These are phyloP conservation scores for Lordiphosa stackelbergi DNA, from an alignment of 1,140 invertebrate genomes.

Conservation along the genomic window DNA sequence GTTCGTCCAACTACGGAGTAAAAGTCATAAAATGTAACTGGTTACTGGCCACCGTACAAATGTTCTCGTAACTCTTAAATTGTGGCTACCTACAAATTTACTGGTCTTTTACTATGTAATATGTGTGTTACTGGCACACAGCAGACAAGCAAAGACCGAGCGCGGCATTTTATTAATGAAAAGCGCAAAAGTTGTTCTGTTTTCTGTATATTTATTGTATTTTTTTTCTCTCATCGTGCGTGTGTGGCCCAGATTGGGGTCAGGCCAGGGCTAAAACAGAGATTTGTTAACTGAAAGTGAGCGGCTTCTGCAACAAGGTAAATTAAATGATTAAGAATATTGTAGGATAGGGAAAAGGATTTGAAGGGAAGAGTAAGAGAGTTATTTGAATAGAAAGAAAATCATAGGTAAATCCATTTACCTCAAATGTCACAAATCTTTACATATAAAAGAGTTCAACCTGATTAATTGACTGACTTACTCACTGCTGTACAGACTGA, in stretches of 20 bases:
- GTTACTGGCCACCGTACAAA: constrained; percentile 56
- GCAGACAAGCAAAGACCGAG: constrained; percentile 20
- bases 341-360: background rate
- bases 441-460: no score
- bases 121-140: constrained; percentile 65
- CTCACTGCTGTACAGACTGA: no score
- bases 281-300: constrained; percentile 50
- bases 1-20: constrained; percentile 49
- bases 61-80: constrained; percentile 55
- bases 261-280: constrained; percentile 15
- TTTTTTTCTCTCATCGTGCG: constrained; percentile 15
- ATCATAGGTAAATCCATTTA: no score
- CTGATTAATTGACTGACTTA: no score
- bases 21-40: constrained; percentile 71
- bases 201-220: constrained; percentile 12
- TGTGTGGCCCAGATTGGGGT: constrained; percentile 58
- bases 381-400: no score
- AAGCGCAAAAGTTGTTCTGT: constrained; percentile 66
- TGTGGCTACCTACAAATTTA: constrained; percentile 19
- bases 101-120: constrained; percentile 47
- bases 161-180: constrained; percentile 68
- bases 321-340: constrained; percentile 41
- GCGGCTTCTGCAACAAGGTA: constrained; percentile 40
- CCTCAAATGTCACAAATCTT: no score
- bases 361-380: no score